Evolutionary conservation across 2,113 vertebrate genomes (phyloP).

Genomic region (Fulmarus glacialis): DNA sequence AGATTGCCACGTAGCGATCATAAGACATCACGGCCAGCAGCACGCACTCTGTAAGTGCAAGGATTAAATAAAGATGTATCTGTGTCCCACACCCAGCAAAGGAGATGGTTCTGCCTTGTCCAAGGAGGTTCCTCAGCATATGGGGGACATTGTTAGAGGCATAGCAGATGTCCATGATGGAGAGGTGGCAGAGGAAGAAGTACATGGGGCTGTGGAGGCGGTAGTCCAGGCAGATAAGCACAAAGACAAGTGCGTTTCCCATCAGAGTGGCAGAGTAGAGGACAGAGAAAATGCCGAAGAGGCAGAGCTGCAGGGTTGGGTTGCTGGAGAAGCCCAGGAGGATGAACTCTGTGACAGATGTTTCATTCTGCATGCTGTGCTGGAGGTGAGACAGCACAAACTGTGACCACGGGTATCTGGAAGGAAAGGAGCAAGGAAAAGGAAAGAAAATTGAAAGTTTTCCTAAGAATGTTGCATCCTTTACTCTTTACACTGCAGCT

Average conservation of each 20-base stretch:
- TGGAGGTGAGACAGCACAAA: neutral
- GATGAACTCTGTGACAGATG: constrained; percentile 33
- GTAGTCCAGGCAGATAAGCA: constrained; percentile 12
- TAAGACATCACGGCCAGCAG: constrained; percentile 57
- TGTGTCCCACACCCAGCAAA: constrained; percentile 35
- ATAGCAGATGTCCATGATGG: constrained; percentile 29
- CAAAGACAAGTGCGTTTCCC: constrained; percentile 7
- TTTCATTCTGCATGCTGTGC: constrained; percentile 1
- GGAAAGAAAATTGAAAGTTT: neutral
- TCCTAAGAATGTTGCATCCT: neutral
- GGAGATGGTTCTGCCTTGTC: neutral
- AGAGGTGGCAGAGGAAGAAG: constrained; percentile 60
- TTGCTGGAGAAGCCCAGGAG: constrained; percentile 38
- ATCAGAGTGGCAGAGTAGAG: neutral
- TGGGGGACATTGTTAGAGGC: constrained; percentile 49
- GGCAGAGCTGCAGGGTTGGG: neutral
- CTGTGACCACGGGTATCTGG: neutral
- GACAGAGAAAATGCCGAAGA: constrained; percentile 30
- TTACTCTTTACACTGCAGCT: neutral
- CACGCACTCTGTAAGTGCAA: constrained; percentile 48
- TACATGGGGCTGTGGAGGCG: constrained; percentile 58
- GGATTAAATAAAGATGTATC: constrained; percentile 46
- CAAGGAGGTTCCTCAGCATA: constrained; percentile 38
- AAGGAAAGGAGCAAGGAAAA: neutral
- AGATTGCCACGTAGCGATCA: constrained; percentile 30